phyloP scores from a whole-genome alignment of 2,797 vertebrate species.

The Sebastes glaucus region DNA sequence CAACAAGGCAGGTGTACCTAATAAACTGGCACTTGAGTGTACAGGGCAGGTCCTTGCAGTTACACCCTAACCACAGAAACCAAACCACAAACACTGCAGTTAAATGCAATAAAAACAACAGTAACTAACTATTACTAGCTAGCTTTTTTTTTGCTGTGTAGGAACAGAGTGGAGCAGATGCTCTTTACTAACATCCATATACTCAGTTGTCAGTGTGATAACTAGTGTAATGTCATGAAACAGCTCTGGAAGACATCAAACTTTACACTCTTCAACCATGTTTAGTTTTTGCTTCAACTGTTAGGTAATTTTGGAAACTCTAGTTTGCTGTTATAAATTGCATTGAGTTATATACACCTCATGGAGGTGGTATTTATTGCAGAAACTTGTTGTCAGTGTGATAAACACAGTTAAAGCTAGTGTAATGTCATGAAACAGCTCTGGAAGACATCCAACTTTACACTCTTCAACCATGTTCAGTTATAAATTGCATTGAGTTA shows the following conservation, averaged over 20 bases:
- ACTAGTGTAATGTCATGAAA: neutral
- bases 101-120: constrained; percentile 14
- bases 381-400: no score
- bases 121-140: neutral
- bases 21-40: neutral
- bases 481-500: no score
- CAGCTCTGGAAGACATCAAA: neutral
- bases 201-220: neutral
- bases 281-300: no score
- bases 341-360: no score
- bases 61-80: neutral
- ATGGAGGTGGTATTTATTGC: neutral
- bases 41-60: neutral
- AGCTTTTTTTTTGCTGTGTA: no score
- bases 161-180: neutral
- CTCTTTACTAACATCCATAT: neutral
- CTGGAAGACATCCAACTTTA: neutral
- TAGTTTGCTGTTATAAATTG: no score
- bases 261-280: neutral
- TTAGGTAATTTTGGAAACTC: no score
- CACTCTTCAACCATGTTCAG: no score
- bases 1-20: neutral
- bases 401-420: no score
- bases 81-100: constrained; percentile 44
- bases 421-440: neutral